Base-by-base conservation (phyloP, 2,797 vertebrate species). In the Steatocranus sp. region DNA sequence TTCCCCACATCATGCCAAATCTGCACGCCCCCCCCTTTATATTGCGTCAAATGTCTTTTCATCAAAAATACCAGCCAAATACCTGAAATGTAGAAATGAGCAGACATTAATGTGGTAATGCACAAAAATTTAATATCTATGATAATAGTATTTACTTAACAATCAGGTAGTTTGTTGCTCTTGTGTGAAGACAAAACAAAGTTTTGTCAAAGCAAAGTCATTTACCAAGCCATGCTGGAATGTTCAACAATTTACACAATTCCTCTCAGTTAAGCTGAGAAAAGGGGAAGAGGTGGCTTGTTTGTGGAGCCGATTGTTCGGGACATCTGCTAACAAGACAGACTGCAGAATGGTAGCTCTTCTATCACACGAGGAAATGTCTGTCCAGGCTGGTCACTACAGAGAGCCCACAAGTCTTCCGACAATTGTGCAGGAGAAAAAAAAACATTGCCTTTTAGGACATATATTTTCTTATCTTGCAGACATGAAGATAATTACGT, bases 391-490 rank as follows among this genome's bases (percentile, higher is more conserved):
- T 82, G 85, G 83, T 88, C n/a, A 91, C 73, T 58, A 56, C 81
- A 76, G 83, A 90, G 63, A 91, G 80, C 86, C 89, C 81, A 83
- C 79, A 34, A 73, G 46, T 83, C 91, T 97, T 97, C 95, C 96
- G 96, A 92, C 81, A 32, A 95, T 95, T 97, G 96, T 97, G 77
- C 56, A 61, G 56, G 23, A 78, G 23, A n/a, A 48, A 73, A 43
- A 50, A 92, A 95, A 92, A 88, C 76, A 87, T 63, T 36, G 70
- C 36, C 50, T 90, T 66, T 1, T 75, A 90, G 82, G 78, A 70
- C 79, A 79, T 32, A 46, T 38, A 50, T 53, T 58, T 77, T 43
- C 66, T 81, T 56, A 66, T 56, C 78, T 88, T 87, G 77, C 84
- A 78, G 80, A 86, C 77, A 41, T 70, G 76, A 78, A 76, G 76